Conservation (phyloP, 1,140 invertebrate species). For the Catajapyx aquilonaris region DNA sequence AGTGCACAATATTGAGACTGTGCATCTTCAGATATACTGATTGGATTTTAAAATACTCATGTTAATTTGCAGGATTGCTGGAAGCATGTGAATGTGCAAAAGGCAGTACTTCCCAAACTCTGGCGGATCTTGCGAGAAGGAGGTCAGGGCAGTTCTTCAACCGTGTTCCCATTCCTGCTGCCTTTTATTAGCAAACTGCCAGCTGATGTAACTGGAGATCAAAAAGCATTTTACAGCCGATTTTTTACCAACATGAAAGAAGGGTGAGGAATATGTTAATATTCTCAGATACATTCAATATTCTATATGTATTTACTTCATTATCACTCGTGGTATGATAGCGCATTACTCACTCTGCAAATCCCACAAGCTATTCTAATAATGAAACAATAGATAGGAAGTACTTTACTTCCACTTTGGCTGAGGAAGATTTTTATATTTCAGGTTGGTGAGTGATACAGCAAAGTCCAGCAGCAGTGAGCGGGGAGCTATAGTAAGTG, state of each 20-base stretch:
- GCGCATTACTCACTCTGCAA: no score
- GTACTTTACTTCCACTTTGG: no score
- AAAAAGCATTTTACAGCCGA: constrained; percentile 33
- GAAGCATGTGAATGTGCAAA: constrained; percentile 38
- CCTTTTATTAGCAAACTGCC: constrained; percentile 49
- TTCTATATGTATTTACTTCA: no score
- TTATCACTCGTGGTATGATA: no score
- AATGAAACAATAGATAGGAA: no score
- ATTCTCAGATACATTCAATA: no score
- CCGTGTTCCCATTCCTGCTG: constrained; percentile 47
- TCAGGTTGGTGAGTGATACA: no score
- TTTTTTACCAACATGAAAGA: constrained; percentile 41
- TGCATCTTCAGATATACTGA: constrained; percentile 17
- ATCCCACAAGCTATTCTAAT: no score
- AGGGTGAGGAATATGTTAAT: no score
- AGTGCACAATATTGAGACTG: constrained; percentile 15
- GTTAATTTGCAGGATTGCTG: constrained; percentile 39
- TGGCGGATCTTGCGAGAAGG: constrained; percentile 38
- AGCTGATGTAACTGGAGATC: constrained; percentile 22
- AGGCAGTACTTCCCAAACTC: constrained; percentile 45
- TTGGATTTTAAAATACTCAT: constrained; percentile 6
- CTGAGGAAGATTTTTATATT: no score
- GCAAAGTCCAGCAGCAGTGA: no score
- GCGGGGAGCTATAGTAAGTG: no score
- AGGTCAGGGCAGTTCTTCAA: constrained; percentile 40